phyloP scores from a whole-genome alignment of 2,888 invertebrate species.

The Parnassius apollo region DNA sequence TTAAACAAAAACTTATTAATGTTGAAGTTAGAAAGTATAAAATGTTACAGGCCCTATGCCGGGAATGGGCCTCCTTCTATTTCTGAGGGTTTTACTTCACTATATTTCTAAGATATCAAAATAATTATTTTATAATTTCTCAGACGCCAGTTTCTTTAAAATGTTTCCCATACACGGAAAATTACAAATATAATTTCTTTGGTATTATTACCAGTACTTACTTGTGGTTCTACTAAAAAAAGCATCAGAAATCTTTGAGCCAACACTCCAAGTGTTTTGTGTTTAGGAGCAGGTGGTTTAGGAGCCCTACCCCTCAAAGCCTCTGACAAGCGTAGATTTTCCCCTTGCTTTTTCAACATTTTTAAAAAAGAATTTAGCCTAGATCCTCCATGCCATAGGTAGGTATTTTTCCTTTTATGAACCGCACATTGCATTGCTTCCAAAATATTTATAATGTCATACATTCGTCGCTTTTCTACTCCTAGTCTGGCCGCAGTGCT shows the following conservation, averaged over 20 bases:
- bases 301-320: slow-evolving; percentile 74
- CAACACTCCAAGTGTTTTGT: slow-evolving; percentile 85
- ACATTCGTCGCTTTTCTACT: slow-evolving; percentile 85
- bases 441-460: slow-evolving; percentile 87
- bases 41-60: no score
- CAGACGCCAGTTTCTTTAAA: no score
- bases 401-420: slow-evolving; percentile 84
- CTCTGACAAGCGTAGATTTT: slow-evolving; percentile 74
- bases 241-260: slow-evolving; percentile 87
- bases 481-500: slow-evolving; percentile 82
- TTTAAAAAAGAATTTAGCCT: slow-evolving; percentile 81
- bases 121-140: no score
- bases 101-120: no score
- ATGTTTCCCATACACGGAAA: no score
- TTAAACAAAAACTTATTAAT: no score
- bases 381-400: slow-evolving; percentile 85
- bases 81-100: no score
- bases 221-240: slow-evolving; percentile 84
- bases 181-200: no score
- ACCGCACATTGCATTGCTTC: slow-evolving; percentile 87
- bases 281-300: slow-evolving; percentile 77
- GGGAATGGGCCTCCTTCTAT: no score
- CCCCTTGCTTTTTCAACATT: slow-evolving; percentile 82
- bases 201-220: slow-evolving; percentile 50
- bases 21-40: no score